These are phyloP conservation scores for Drosophila suzukii DNA, from an alignment of 1,140 invertebrate species.

Conservation along the genomic window DNA sequence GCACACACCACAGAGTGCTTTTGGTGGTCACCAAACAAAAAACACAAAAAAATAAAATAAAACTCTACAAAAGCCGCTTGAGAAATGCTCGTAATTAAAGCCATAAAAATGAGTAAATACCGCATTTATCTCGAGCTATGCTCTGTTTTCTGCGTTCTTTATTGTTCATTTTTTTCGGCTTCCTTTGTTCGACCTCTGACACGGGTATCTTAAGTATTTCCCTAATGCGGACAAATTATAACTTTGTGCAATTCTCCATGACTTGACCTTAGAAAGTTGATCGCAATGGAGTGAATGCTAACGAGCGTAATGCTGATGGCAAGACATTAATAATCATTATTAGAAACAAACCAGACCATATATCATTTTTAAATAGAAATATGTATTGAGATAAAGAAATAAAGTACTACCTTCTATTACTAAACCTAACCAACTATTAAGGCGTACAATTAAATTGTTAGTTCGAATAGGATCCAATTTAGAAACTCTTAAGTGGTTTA, in stretches of 20 bases:
- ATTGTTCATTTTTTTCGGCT: conserved; percentile 24
- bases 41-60: neutral
- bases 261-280: conserved; percentile 47
- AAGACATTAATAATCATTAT: conserved; percentile 32
- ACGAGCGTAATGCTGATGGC: conserved; percentile 16
- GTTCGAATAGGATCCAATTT: neutral
- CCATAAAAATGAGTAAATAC: conserved; percentile 66
- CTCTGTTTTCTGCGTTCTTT: conserved; percentile 42
- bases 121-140: conserved; percentile 53
- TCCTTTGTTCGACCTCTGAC: conserved; percentile 46
- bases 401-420: too few species aligned
- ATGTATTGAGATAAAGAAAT: neutral
- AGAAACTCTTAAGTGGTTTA: neutral
- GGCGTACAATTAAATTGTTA: neutral
- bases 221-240: conserved; percentile 48
- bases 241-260: conserved; percentile 42
- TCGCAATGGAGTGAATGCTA: conserved; percentile 9
- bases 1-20: conserved; percentile 65
- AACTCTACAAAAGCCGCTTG: conserved; percentile 45
- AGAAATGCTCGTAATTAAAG: conserved; percentile 77
- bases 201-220: conserved; percentile 31
- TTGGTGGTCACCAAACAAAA: conserved; percentile 46
- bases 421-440: too few species aligned
- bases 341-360: conserved; percentile 1
- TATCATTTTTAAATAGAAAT: conserved; percentile 3